These are phyloP conservation scores for Heliconius congener DNA, from an alignment of 1,140 invertebrate species.

Conservation along the genomic window DNA sequence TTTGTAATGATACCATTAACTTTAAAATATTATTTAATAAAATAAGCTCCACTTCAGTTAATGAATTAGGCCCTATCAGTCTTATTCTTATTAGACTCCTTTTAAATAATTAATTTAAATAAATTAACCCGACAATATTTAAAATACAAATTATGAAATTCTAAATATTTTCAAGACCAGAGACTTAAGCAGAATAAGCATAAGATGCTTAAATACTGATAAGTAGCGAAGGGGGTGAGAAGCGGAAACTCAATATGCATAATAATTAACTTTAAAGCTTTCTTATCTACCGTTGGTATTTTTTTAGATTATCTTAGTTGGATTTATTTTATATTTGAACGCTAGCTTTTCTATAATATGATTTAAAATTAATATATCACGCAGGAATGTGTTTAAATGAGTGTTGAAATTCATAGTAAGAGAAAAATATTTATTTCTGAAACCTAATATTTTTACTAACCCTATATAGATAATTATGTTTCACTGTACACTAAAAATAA, in stretches of 20 bases:
- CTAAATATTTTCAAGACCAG: neutral
- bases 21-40: neutral
- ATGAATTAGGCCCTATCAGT: neutral
- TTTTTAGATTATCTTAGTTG: neutral
- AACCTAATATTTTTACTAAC: too few species aligned
- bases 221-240: constrained; percentile 5
- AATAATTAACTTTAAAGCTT: constrained; percentile 14
- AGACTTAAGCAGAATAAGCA: constrained; percentile 9
- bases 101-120: constrained; percentile 5
- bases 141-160: constrained; percentile 1
- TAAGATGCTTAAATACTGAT: constrained; percentile 15
- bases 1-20: too few species aligned
- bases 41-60: neutral
- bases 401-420: too few species aligned
- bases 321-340: neutral
- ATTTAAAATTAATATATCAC: neutral
- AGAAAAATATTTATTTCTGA: too few species aligned
- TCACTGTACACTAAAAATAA: too few species aligned
- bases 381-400: too few species aligned
- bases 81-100: neutral
- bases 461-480: too few species aligned
- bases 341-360: neutral
- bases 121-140: neutral
- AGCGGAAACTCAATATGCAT: constrained; percentile 20
- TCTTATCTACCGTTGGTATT: constrained; percentile 6